phyloP scores from a whole-genome alignment of 1,140 invertebrate species.

The Drosophila suzukii region DNA sequence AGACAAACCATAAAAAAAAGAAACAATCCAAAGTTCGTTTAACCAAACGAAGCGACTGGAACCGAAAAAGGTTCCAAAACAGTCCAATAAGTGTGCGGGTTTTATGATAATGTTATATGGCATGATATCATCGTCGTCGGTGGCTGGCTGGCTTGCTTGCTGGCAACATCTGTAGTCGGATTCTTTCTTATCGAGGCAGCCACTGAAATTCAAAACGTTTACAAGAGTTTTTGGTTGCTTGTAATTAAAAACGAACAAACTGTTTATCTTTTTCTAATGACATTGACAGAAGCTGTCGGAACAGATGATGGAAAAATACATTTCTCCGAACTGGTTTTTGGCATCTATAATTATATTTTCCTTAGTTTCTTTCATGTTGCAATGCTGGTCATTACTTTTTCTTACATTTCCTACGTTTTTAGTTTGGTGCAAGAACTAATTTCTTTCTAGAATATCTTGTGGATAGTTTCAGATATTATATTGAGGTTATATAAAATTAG shows the following conservation, averaged over 20 bases:
- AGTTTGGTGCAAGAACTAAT: no score
- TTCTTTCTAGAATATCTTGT: background rate
- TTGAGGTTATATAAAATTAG: background rate
- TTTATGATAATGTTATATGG: constrained; percentile 19
- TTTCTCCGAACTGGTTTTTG: constrained; percentile 17
- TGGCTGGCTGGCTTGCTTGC: constrained; percentile 2
- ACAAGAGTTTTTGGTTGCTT: constrained; percentile 17
- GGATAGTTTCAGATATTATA: background rate
- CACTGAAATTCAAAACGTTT: constrained; percentile 37
- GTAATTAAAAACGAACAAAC: constrained; percentile 63
- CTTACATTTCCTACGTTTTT: background rate
- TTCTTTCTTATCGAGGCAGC: constrained; percentile 33
- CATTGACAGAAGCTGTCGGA: constrained; percentile 35
- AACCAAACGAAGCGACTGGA: constrained; percentile 40
- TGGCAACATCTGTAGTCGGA: constrained; percentile 32
- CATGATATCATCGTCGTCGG: constrained; percentile 49
- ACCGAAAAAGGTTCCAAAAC: constrained; percentile 35
- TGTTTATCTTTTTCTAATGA: constrained; percentile 46
- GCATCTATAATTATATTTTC: constrained; percentile 2
- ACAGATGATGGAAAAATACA: constrained; percentile 34
- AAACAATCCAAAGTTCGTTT: constrained; percentile 53
- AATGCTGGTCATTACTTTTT: background rate
- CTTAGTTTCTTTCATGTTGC: constrained; percentile 1
- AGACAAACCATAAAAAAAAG: constrained; percentile 1
- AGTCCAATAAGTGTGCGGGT: constrained; percentile 1